phyloP scores from a whole-genome alignment of 2,888 invertebrate genomes.

The Copidosoma aretas region DNA sequence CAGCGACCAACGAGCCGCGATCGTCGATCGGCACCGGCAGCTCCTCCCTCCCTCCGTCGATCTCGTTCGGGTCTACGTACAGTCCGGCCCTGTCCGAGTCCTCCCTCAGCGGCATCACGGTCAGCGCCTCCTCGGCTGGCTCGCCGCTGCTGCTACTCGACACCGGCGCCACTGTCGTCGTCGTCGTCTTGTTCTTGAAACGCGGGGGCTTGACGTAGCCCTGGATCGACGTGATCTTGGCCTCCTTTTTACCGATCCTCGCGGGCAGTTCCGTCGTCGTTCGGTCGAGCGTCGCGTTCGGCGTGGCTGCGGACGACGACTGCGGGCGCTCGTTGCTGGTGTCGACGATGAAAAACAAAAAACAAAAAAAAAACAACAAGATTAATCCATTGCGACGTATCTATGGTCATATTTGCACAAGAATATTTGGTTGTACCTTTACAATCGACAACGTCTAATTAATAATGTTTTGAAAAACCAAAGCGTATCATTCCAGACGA shows the following conservation, averaged over 20 bases:
- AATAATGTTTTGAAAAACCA: no score
- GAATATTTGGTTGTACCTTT: no score
- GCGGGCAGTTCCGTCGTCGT: not conserved
- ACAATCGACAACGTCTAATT: no score
- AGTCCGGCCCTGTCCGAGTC: constrained; percentile 9
- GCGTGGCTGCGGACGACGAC: not conserved
- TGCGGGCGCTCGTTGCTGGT: no score
- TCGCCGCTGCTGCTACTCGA: constrained; percentile 9
- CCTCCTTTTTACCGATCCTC: constrained; percentile 48
- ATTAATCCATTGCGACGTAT: no score
- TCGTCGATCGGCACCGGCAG: constrained; percentile 37
- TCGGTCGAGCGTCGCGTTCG: not conserved
- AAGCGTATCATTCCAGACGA: no score
- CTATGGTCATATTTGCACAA: no score
- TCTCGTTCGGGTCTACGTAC: constrained; percentile 35
- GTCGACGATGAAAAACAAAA: not conserved
- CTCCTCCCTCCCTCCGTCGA: constrained; percentile 39
- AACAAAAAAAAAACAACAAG: no score
- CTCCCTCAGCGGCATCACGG: constrained; percentile 52
- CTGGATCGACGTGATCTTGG: constrained; percentile 51
- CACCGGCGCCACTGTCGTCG: not conserved
- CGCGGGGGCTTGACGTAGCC: constrained; percentile 47
- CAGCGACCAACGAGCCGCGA: constrained; percentile 9
- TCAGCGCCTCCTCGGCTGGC: constrained; percentile 39
- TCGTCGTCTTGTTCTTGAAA: constrained; percentile 45